Base-by-base conservation (phyloP, 2,113 vertebrate species). In the Sclerurus mexicanus region DNA sequence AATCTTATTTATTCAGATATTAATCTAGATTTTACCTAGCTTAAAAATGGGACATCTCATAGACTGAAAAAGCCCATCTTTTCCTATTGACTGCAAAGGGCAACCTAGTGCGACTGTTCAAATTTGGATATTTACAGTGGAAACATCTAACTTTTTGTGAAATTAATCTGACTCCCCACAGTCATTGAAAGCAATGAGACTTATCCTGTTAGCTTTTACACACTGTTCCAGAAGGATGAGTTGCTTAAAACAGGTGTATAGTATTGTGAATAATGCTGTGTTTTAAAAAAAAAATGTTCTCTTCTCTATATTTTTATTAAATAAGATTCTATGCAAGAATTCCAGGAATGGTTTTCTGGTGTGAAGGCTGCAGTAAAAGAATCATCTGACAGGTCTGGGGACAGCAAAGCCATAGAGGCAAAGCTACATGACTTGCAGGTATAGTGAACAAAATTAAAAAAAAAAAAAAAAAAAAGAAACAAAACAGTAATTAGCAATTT, bases 361-460 rank as follows among this genome's bases (percentile, higher is more conserved):
- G 95, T 97, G 85, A 99, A 98, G 94, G 89, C 94, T 83, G 97
- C 97, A 75, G 96, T 99, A 42, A 98, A 98, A 97, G 97, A 98
- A 40, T 98, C 98, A 81, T 98, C 98, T 80, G 98, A 98, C 77
- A 98, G 96, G 58, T 98, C 98, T 69, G 99, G 99, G 27, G 99
- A 99, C 93, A 97, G 97, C 86, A 97, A 97, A 93, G 89, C 93
- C 46, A 98, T 99, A 50, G 98, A 97, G 64, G 96, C 97, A 85
- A 99, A 99, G 86, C 97, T 99, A 62, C 97, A 97, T 14, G 98
- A 98, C 59, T 96, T 99, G 23, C 98, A 99, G 99, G 99, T 99
- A 98, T 4, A 30, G 10, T 79, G 27, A 87, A 80, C 5, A 86
- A 62, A 64, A 7, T 27, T 5, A 62, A 62, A 39, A 60, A 60